phyloP scores from a whole-genome alignment of 2,888 invertebrate species.

The Leptinotarsa tumamoca region DNA sequence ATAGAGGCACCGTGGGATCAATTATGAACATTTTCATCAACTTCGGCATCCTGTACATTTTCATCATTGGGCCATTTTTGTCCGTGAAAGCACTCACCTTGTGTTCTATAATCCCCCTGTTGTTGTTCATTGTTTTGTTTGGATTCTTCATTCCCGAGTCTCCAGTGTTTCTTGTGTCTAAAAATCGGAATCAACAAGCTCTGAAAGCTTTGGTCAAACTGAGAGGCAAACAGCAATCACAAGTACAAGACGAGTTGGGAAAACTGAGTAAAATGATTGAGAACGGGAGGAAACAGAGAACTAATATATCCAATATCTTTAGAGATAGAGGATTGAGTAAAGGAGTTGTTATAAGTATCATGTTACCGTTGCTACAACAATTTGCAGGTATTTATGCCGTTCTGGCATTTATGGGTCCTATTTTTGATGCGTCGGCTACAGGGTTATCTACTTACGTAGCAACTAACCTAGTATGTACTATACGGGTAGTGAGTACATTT shows the following conservation, averaged over 20 bases:
- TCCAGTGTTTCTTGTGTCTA: slow-evolving; percentile 50
- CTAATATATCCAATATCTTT: slow-evolving; percentile 40
- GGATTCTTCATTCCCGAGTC: slow-evolving; percentile 50
- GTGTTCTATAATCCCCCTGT: slow-evolving; percentile 46
- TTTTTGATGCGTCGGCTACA: slow-evolving; percentile 78
- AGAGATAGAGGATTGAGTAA: slow-evolving; percentile 37
- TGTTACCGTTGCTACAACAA: slow-evolving; percentile 86
- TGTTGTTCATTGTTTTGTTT: slow-evolving; percentile 50
- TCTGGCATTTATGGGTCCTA: slow-evolving; percentile 79
- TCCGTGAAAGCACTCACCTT: slow-evolving; percentile 49
- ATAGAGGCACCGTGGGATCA: slow-evolving; percentile 77
- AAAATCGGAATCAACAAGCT: slow-evolving; percentile 73
- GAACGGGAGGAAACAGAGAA: slow-evolving; percentile 33
- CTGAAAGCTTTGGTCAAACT: slow-evolving; percentile 64
- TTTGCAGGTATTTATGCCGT: slow-evolving; percentile 84
- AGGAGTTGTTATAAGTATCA: slow-evolving; percentile 77
- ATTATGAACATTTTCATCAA: slow-evolving; percentile 79
- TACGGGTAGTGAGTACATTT: slow-evolving; percentile 78
- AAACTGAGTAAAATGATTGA: slow-evolving; percentile 34
- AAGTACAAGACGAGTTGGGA: slow-evolving; percentile 41
- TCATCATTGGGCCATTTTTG: slow-evolving; percentile 73
- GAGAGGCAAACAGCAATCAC: slow-evolving; percentile 64
- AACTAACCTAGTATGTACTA: slow-evolving; percentile 81
- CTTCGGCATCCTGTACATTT: slow-evolving; percentile 75
- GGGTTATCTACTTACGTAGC: slow-evolving; percentile 72